Conservation (phyloP, 2,888 invertebrate species). For the Noctua fimbriata region DNA sequence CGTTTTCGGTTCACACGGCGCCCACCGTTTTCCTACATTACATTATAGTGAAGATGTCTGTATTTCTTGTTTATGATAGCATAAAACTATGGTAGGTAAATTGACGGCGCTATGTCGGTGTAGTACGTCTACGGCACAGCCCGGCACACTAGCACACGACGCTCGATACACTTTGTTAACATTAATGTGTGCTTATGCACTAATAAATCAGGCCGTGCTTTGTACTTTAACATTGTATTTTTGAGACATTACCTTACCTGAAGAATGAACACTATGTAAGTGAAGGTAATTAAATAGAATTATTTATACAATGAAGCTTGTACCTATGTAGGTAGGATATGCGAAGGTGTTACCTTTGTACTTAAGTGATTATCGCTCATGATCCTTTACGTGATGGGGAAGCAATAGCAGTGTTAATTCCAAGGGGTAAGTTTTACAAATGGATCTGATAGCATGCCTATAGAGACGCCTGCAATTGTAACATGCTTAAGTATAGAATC, state of each 20-base stretch:
- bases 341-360: constrained; percentile 41
- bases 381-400: constrained; percentile 55
- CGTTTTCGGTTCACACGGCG: constrained; percentile 77
- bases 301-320: constrained; percentile 45
- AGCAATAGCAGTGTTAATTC: constrained; percentile 60
- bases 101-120: constrained; percentile 81
- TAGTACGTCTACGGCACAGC: constrained; percentile 73
- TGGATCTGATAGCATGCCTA: constrained; percentile 44
- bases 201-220: constrained; percentile 65
- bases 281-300: constrained; percentile 47
- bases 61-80: constrained; percentile 86
- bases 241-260: constrained; percentile 43
- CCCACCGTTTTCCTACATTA: constrained; percentile 79
- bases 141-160: constrained; percentile 60
- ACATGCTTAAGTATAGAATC: background rate
- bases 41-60: constrained; percentile 86
- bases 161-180: constrained; percentile 74
- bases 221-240: constrained; percentile 61
- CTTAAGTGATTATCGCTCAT: constrained; percentile 60
- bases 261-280: constrained; percentile 45
- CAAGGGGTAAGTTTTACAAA: constrained; percentile 54
- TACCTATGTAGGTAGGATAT: constrained; percentile 31
- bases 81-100: constrained; percentile 86
- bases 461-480: constrained; percentile 1
- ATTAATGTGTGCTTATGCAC: constrained; percentile 63